Evolutionary conservation across 1,140 invertebrate genomes (phyloP), one percentile per base, ranked within the genome.

Genomic region (Camponotus pennsylvanicus): DNA sequence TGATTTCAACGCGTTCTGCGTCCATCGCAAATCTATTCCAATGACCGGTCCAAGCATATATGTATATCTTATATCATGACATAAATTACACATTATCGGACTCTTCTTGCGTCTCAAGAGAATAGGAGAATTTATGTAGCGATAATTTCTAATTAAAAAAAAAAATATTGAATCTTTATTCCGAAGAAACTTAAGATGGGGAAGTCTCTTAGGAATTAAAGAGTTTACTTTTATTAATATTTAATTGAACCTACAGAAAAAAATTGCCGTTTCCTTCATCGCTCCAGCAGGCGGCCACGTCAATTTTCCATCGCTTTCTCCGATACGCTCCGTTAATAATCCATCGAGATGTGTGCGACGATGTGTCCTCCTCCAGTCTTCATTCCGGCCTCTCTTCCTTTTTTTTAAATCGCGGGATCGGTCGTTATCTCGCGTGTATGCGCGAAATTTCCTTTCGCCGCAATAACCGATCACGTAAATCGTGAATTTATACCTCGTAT

Each of bases 251-350:
- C 27, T 0, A 27, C 27, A 11, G 9, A 76, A 70, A 37, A 40
- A 79, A 37, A 69, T 87, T 45, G 34, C 61, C 37, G 18, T 49
- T 85, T 80, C 78, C 78, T 87, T 92, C 77, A 79, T 83, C 55
- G 45, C 27, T 69, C 8, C 34, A 67, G 40, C 57, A 61, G 21
- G 63, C 67, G 80, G 85, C 85, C 80, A 61, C 67, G 67, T 70
- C 87, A 75, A 42, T 90, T 92, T 93, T 92, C 92, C 92, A 92
- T 91, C 82, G 86, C 94, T 94, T 95, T 94, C 94, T 94, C 94
- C 91, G 93, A 93, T 93, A 94, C 93, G 94, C 93, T 94, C 92
- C 93, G 94, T 94, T 94, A 94, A 94, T 92, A 91, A 92, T 93
- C 90, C 79, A 52, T 88, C 87, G 87, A 91, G 90, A 91, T 90